phyloP scores from a whole-genome alignment of 2,888 invertebrate species.

The Pharmacophagus antenor region DNA sequence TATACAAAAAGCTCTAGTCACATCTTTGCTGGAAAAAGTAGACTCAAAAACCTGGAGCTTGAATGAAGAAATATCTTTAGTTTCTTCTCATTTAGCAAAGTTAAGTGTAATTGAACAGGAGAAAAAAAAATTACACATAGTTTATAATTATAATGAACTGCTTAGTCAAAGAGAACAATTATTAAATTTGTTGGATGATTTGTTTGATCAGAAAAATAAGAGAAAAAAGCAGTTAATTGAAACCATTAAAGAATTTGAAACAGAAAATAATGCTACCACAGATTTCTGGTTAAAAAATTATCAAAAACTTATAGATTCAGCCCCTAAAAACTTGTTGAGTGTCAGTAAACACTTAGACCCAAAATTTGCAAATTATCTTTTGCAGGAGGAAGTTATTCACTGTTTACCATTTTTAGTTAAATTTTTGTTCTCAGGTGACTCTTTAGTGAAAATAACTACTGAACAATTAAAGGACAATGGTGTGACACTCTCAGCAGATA shows the following conservation, averaged over 20 bases:
- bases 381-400: slow-evolving; percentile 87
- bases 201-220: slow-evolving; percentile 85
- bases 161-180: slow-evolving; percentile 84
- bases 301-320: slow-evolving; percentile 88
- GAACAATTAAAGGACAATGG: slow-evolving; percentile 82
- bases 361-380: slow-evolving; percentile 83
- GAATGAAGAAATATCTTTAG: slow-evolving; percentile 86
- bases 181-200: slow-evolving; percentile 84
- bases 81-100: slow-evolving; percentile 85
- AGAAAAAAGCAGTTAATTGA: slow-evolving; percentile 84
- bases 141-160: slow-evolving; percentile 86
- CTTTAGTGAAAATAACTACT: slow-evolving; percentile 75
- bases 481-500: slow-evolving; percentile 78
- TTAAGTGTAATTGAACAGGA: slow-evolving; percentile 88
- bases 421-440: slow-evolving; percentile 76
- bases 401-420: slow-evolving; percentile 87
- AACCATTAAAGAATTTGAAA: slow-evolving; percentile 87
- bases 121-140: slow-evolving; percentile 83
- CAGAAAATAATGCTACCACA: slow-evolving; percentile 67
- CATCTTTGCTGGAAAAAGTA: slow-evolving; percentile 85
- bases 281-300: slow-evolving; percentile 91
- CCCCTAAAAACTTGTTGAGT: slow-evolving; percentile 84
- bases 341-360: slow-evolving; percentile 84
- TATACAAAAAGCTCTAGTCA: slow-evolving; percentile 86
- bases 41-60: slow-evolving; percentile 89